Evolutionary conservation across 2,113 vertebrate genomes (phyloP).

Genomic region (Chrysemys picta): DNA sequence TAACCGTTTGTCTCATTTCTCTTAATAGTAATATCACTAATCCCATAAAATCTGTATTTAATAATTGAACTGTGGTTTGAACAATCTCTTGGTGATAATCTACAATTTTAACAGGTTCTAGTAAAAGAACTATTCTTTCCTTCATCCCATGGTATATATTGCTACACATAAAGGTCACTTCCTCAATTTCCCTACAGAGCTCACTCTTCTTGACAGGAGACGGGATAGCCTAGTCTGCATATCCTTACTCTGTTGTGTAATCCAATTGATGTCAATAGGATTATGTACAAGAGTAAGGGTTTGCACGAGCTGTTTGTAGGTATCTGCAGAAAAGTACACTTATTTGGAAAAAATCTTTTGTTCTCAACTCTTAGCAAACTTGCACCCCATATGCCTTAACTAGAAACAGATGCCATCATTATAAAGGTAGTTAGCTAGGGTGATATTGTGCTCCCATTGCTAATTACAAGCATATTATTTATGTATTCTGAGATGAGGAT

Average conservation of each 20-base stretch:
- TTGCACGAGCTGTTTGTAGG: background rate
- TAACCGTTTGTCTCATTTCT: background rate
- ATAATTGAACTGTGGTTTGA: background rate
- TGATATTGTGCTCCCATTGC: background rate
- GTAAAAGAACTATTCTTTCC: background rate
- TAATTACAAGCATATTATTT: background rate
- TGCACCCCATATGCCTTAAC: background rate
- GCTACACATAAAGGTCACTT: background rate
- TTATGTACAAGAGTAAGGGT: fast-evolving
- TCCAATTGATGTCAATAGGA: background rate
- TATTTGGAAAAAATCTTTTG: background rate
- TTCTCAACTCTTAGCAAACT: conserved; percentile 1
- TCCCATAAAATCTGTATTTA: background rate
- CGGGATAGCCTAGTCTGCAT: background rate
- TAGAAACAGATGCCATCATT: conserved; percentile 56
- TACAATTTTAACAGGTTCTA: background rate
- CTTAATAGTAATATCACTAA: background rate
- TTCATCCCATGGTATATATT: background rate
- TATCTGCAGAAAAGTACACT: background rate
- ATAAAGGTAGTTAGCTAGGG: conserved; percentile 16
- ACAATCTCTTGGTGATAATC: background rate
- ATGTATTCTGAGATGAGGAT: background rate
- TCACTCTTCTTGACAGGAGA: background rate
- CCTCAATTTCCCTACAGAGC: background rate
- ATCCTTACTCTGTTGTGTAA: background rate